Base-by-base conservation (phyloP, 2,113 vertebrate genomes). In the Engraulis encrasicolus region DNA sequence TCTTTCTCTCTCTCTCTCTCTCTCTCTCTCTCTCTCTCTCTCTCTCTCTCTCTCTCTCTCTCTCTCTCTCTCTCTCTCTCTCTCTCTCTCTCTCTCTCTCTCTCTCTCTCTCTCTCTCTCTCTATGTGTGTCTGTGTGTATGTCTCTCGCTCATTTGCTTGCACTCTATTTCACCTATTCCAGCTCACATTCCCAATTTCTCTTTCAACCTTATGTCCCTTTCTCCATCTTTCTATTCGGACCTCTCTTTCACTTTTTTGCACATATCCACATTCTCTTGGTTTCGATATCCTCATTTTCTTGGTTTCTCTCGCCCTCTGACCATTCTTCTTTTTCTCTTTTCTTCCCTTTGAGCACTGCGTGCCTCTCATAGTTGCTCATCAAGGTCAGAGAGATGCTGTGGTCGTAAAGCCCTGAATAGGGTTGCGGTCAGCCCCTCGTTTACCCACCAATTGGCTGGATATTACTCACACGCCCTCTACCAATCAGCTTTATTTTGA, bases 401-500 rank as follows among this genome's bases (percentile, higher is more conserved):
- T 74, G 80, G 88, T 82, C 38, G 83, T 77, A 81, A 74, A 78
- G 19, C 19, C 49, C 80, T 61, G 85, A 79, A 83, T 82, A 82
- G 19, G n/a, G 23, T 85, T 87, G 86, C 31, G 84, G 85, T 90
- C 90, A 89, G 88, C 89, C 87, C 66, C 89, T 90, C 54, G 84
- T 89, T 86, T 85, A 89, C 31, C 83, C 87, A 83, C 83, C 85
- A 48, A 85, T 27, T 82, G 84, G 81, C 84, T 91, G 89, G 88
- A 90, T 88, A 79, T 11, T 79, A 81, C 78, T 80, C 71, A 66
- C 58, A 78, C 6, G 38, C 85, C 83, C 82, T 79, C 78, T 31
- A 90, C 91, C 84, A 83, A 82, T 82, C 14, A 1, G 27, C 36
- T 52, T 86, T 94, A 90, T 93, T 95, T 94, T 93, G 91, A 94